phyloP scores from a whole-genome alignment of 2,797 vertebrate genomes.

The Coregonus sp. region DNA sequence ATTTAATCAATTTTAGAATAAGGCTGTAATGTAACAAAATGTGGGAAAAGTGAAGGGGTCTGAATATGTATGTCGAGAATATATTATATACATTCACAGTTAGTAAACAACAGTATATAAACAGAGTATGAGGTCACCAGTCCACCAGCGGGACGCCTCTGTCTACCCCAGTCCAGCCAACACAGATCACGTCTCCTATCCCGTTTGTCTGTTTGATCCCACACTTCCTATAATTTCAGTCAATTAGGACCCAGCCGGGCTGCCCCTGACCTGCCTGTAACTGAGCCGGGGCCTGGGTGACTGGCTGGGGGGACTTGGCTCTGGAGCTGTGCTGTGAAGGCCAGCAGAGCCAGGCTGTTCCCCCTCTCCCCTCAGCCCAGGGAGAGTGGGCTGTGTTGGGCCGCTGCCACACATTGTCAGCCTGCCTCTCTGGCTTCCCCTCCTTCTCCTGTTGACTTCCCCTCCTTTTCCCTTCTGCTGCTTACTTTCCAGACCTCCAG shows the following conservation, averaged over 20 bases:
- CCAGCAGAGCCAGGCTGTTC: background rate
- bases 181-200: slow-evolving; percentile 36
- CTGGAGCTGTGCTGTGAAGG: slow-evolving; percentile 43
- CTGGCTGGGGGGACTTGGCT: slow-evolving; percentile 38
- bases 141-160: slow-evolving; percentile 5
- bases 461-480: too few species aligned
- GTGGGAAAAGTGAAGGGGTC: too few species aligned
- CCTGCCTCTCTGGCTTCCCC: slow-evolving; percentile 31
- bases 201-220: slow-evolving; percentile 48
- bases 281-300: slow-evolving; percentile 50
- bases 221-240: slow-evolving; percentile 59
- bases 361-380: slow-evolving; percentile 18
- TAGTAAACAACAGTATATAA: too few species aligned
- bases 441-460: background rate
- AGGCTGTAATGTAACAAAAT: too few species aligned
- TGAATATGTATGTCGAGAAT: too few species aligned
- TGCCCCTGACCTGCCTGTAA: slow-evolving; percentile 65
- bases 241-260: slow-evolving; percentile 62
- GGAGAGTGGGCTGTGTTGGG: slow-evolving; percentile 59
- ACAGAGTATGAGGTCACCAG: background rate
- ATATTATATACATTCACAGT: too few species aligned
- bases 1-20: too few species aligned
- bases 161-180: background rate
- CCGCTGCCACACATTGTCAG: slow-evolving; percentile 63
- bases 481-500: background rate